Evolutionary conservation across 2,797 vertebrate species (phyloP), one percentile per base, ranked within the genome.

Genomic region (Pseudochaenichthys georgianus): DNA sequence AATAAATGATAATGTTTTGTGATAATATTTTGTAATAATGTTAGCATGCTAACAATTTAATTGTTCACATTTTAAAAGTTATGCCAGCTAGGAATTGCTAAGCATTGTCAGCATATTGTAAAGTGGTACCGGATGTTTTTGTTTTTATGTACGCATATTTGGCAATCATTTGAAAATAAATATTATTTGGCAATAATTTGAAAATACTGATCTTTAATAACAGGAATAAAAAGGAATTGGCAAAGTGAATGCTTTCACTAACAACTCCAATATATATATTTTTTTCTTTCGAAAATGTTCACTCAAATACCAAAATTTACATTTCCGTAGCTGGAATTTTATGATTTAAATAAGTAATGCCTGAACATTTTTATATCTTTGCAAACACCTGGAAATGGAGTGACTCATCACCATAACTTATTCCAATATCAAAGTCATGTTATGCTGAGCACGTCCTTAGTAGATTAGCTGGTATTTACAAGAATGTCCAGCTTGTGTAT

Each of bases 171-270:
- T 61, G 64, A 74, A 80, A 28, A 28, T 28, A 28, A 28, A 28
- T 28, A 28, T 28, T 28, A 59, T 31, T 71, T 61, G 77, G 42
- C 73, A 73, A 41, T 46, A 45, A 62, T 66, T 74, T 84, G 78
- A 77, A 82, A 88, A 80, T 61, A 48, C 60, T 46, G 57, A 77
- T 82, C 58, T 78, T 85, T 86, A 64, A 81, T 88, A 81, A 76
- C 38, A 74, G 52, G 57, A 28, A 53, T 74, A 61, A 57, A 78
- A 68, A 67, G 31, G 53, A 65, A 43, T 48, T 80, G 50, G 70
- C 67, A 64, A 83, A 54, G 21, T 55, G 19, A 42, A 75, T 74
- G 58, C 45, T 75, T 70, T 58, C 34, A 75, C 46, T 67, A 71
- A 17, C 59, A 65, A 69, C 34, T 67, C 48, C 10, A 48, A 50